These are phyloP conservation scores for Tragelaphus oryx DNA, from an alignment of 2,797 vertebrate genomes.

Conservation along the genomic window DNA sequence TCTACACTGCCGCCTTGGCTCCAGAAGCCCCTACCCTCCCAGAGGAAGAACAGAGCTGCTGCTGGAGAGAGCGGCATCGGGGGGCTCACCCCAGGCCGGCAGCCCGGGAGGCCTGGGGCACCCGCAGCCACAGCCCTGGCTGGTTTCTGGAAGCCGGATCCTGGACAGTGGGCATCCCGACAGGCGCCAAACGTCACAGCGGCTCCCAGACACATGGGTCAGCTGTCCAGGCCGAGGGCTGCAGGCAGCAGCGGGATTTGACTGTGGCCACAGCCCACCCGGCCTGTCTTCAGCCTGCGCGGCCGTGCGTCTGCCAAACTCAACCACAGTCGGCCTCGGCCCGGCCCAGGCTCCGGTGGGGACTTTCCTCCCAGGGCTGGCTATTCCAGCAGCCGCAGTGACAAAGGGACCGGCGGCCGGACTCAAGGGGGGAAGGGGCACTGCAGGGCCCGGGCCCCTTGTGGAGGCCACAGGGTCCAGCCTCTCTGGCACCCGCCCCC, in stretches of 20 bases:
- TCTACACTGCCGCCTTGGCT: accelerated
- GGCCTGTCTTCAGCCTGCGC: neutral
- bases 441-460: neutral
- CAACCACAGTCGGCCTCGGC: neutral
- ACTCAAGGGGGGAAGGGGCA: neutral
- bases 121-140: neutral
- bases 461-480: neutral
- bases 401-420: neutral
- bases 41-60: neutral
- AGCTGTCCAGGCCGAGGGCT: neutral
- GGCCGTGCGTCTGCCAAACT: neutral
- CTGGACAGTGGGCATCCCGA: neutral
- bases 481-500: neutral
- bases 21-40: neutral
- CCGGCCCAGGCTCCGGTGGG: neutral
- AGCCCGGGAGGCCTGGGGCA: neutral
- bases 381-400: neutral
- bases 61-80: neutral
- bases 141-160: neutral
- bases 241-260: neutral
- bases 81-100: neutral
- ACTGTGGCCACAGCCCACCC: neutral
- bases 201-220: neutral
- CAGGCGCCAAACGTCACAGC: neutral
- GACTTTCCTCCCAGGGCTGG: neutral